phyloP scores from a whole-genome alignment of 2,888 invertebrate genomes.

The Pyrocoelia pectoralis region DNA sequence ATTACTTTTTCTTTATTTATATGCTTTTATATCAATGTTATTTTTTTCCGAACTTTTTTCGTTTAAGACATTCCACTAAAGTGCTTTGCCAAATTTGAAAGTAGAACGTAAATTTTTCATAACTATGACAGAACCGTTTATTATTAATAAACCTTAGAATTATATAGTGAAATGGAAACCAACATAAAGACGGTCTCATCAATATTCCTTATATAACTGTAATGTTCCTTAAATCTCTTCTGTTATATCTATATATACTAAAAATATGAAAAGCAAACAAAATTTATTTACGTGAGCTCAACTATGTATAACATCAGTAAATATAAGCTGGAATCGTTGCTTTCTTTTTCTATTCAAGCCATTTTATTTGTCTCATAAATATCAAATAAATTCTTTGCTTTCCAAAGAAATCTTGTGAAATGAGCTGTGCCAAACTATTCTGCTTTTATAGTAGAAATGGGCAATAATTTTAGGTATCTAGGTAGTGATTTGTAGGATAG shows the following conservation, averaged over 20 bases:
- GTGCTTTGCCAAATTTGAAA: too few relatives aligned
- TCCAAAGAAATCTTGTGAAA: conserved; percentile 7
- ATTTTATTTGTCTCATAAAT: conserved; percentile 10
- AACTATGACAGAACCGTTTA: too few relatives aligned
- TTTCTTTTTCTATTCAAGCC: conserved; percentile 3
- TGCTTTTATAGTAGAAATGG: conserved; percentile 9
- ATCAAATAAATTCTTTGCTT: conserved; percentile 10
- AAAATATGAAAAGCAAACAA: conserved; percentile 8
- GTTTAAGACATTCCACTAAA: too few relatives aligned
- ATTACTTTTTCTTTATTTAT: too few relatives aligned
- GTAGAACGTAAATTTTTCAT: too few relatives aligned
- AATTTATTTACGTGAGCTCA: not conserved
- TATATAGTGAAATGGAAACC: not conserved
- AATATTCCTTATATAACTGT: not conserved
- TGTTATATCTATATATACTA: conserved; percentile 1
- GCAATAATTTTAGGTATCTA: conserved; percentile 1
- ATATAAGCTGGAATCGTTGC: not conserved
- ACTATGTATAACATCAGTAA: conserved; percentile 7
- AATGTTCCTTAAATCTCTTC: not conserved
- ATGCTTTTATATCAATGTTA: too few relatives aligned
- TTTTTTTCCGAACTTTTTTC: too few relatives aligned
- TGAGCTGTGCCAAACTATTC: not conserved
- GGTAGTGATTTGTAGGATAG: not conserved
- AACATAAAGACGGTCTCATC: not conserved
- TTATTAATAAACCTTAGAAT: too few relatives aligned